phyloP scores from a whole-genome alignment of 2,113 vertebrate species.

The Malurus melanocephalus region DNA sequence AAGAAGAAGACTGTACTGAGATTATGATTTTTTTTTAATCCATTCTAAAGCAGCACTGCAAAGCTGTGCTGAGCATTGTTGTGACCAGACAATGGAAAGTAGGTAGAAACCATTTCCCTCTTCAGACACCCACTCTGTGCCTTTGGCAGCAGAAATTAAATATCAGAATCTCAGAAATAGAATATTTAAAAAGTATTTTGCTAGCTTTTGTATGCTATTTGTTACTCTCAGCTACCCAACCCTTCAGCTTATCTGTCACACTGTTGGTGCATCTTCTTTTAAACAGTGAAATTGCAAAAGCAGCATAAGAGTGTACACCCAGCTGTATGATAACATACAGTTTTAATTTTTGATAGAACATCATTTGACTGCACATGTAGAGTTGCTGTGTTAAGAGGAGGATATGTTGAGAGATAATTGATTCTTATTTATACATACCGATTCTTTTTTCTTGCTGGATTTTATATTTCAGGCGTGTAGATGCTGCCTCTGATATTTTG shows the following conservation, averaged over 20 bases:
- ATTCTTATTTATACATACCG: background rate
- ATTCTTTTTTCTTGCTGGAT: background rate
- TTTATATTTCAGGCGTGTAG: background rate
- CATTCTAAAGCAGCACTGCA: background rate
- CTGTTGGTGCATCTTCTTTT: background rate
- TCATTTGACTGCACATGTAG: background rate
- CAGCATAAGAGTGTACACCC: background rate
- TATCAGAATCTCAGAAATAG: background rate
- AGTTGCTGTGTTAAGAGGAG: background rate
- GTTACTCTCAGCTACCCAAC: background rate
- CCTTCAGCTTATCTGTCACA: background rate
- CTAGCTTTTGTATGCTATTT: background rate
- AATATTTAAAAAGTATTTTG: background rate
- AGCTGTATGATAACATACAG: background rate
- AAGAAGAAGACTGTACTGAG: background rate
- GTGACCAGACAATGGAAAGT: background rate
- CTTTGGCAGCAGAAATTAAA: constrained; percentile 8
- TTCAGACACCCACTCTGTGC: background rate
- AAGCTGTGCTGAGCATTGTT: background rate
- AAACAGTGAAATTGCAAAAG: background rate
- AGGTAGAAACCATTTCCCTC: background rate
- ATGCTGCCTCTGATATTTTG: background rate
- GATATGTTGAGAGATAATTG: background rate
- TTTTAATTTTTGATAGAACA: background rate
- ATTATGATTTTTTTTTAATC: background rate